phyloP scores from a whole-genome alignment of 2,888 invertebrate species.

The Elysia crispata region DNA sequence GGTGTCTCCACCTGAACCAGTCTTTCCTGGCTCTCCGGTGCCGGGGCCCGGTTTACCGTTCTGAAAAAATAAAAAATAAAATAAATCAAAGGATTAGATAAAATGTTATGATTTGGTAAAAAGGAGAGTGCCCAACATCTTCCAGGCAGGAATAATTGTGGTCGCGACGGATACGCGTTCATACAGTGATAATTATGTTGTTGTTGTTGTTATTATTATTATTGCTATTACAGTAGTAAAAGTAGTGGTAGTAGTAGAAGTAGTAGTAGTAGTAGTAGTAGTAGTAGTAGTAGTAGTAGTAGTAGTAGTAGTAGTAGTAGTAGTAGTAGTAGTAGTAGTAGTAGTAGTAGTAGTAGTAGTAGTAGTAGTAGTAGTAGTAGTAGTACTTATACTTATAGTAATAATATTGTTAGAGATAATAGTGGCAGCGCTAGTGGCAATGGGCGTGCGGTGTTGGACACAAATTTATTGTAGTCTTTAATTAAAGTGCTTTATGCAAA shows the following conservation, averaged over 20 bases:
- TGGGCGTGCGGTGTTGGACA: no score
- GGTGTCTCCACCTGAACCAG: slow-evolving; percentile 46
- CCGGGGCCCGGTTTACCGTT: slow-evolving; percentile 43
- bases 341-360: not conserved
- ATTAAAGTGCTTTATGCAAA: no score
- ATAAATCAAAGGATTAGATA: not conserved
- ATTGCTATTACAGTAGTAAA: not conserved
- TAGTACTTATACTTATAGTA: no score
- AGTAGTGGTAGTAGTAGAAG: not conserved
- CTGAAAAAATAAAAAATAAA: slow-evolving; percentile 22
- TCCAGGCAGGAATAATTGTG: no score
- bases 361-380: not conserved
- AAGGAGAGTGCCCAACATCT: no score
- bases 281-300: not conserved
- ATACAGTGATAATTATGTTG: no score
- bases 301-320: not conserved
- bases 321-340: not conserved
- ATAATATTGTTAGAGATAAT: not conserved
- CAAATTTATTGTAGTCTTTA: no score
- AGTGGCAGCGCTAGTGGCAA: not conserved
- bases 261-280: not conserved
- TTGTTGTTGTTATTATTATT: not conserved
- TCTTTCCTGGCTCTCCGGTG: slow-evolving; percentile 32
- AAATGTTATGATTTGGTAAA: no score
- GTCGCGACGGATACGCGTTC: no score